A percentile compares a stretch with the other conserved stretches of the same genome.
phyloP scores from a whole-genome alignment of 1,140 invertebrate species.

The Papilio aristodemus region DNA sequence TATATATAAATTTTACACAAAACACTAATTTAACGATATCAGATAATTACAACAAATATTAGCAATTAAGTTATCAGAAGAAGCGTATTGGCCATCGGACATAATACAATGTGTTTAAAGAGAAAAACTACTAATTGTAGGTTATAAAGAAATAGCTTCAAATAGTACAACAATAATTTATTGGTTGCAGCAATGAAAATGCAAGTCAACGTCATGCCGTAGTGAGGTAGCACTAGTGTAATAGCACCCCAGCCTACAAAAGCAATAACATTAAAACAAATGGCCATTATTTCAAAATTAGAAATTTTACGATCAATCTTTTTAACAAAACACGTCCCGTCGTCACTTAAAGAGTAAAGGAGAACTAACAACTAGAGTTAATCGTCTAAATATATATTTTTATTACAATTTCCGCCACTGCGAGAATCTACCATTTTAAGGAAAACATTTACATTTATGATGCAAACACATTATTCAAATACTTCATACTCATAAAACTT shows the following conservation, averaged over 20 bases:
- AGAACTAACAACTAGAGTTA: too few species aligned
- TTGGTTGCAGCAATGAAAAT: not conserved
- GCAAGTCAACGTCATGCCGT: not conserved
- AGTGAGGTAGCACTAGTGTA: not conserved
- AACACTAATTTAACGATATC: too few species aligned
- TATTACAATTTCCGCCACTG: too few species aligned
- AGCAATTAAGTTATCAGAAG: too few species aligned
- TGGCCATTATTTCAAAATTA: not conserved
- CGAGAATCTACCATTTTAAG: not conserved
- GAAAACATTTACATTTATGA: not conserved
- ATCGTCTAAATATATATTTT: too few species aligned
- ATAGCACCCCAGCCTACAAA: not conserved
- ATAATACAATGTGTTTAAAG: too few species aligned
- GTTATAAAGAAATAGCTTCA: not conserved
- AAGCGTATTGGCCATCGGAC: too few species aligned
- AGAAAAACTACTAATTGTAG: too few species aligned
- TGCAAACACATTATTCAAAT: not conserved
- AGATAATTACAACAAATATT: too few species aligned
- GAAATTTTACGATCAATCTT: not conserved
- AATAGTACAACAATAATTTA: not conserved
- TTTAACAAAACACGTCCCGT: not conserved
- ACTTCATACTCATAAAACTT: not conserved
- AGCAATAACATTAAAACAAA: not conserved
- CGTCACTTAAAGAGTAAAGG: too few species aligned
- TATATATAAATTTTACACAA: too few species aligned